Conservation (phyloP, 2,113 vertebrate genomes). For the Acanthisitta chloris region DNA sequence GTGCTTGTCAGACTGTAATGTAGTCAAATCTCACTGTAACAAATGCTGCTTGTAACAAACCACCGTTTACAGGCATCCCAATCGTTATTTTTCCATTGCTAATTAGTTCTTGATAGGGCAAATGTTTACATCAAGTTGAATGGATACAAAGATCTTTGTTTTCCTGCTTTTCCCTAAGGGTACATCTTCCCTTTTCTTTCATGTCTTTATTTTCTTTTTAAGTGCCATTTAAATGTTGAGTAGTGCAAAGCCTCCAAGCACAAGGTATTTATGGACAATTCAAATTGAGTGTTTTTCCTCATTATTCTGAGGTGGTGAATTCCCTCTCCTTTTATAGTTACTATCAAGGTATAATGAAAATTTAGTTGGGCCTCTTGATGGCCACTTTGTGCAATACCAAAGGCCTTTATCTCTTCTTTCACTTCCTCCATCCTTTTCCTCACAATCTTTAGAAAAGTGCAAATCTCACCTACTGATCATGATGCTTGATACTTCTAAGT, state of each 20-base stretch:
- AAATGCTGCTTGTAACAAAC: not conserved
- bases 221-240: slow-evolving; percentile 25
- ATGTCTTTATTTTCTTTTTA: slow-evolving; percentile 16
- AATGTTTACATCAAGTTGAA: not conserved
- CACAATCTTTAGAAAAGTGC: not conserved
- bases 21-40: not conserved
- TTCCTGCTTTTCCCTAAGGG: not conserved
- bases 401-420: not conserved
- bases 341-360: slow-evolving; percentile 22
- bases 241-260: not conserved
- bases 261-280: slow-evolving; percentile 9
- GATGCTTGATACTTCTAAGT: slow-evolving; percentile 20
- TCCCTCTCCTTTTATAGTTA: not conserved
- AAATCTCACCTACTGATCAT: slow-evolving; percentile 11
- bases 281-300: not conserved
- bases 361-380: not conserved
- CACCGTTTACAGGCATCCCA: not conserved
- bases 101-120: not conserved
- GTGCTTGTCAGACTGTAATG: not conserved
- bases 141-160: not conserved
- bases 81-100: not conserved
- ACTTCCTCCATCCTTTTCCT: not conserved
- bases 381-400: not conserved
- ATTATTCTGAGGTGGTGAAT: slow-evolving; percentile 18
- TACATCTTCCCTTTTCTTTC: not conserved